These are phyloP conservation scores for Mesodorylaimus sp. DNA, from an alignment of 2,888 invertebrate species.

Conservation along the genomic window DNA sequence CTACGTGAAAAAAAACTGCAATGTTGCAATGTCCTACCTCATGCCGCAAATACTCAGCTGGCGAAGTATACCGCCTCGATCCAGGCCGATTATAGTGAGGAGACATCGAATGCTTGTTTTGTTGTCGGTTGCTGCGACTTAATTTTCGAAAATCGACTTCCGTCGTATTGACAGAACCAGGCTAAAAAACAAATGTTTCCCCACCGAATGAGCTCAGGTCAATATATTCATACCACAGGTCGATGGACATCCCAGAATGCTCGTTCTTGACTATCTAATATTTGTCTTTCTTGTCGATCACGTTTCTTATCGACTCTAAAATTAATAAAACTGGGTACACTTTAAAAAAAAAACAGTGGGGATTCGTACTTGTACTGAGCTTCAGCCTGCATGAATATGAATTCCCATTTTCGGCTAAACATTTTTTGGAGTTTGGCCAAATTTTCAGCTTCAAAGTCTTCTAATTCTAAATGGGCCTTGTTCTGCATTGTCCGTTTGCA, in stretches of 20 bases:
- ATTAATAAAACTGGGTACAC: conserved; percentile 7
- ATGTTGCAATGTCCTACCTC: no score
- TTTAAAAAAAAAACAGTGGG: background rate
- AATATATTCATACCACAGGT: conserved; percentile 57
- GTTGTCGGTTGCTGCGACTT: conserved; percentile 35
- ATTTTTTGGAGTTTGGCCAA: conserved; percentile 89
- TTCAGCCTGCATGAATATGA: conserved; percentile 97
- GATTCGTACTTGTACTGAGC: conserved; percentile 52
- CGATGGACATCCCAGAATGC: conserved; percentile 99
- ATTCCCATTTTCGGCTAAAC: conserved; percentile 98
- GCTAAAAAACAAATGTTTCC: conserved; percentile 41
- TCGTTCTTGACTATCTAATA: conserved; percentile 90
- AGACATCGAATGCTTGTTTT: background rate
- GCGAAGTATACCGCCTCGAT: background rate
- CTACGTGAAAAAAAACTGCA: no score
- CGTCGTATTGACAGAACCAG: conserved; percentile 94
- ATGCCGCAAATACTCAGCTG: background rate
- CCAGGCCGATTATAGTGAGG: background rate
- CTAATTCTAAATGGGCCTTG: conserved; percentile 84
- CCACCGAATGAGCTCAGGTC: no score
- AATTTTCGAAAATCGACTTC: conserved; percentile 95
- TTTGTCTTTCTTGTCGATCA: conserved; percentile 90
- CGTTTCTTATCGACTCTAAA: conserved; percentile 82
- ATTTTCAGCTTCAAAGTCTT: conserved; percentile 97
- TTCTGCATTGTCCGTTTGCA: conserved; percentile 99